Base-by-base conservation (phyloP, 2,113 vertebrate species). In the Syngnathus typhle region DNA sequence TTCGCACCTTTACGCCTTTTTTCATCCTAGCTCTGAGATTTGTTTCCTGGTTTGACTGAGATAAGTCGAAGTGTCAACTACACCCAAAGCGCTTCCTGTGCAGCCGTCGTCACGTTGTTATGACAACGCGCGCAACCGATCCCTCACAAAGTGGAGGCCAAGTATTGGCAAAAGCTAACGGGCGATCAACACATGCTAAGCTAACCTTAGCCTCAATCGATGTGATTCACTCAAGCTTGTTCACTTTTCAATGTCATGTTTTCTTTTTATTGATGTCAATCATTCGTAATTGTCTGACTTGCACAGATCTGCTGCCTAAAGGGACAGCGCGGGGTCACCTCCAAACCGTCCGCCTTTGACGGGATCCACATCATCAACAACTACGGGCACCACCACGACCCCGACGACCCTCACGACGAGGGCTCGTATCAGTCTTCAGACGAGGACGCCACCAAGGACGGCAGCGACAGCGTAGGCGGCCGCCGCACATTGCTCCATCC, bases 281-380 rank as follows among this genome's bases (percentile, higher is more conserved):
- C 27, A 32, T 32, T 32, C 27, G 3, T 32, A 15, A 44, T 44
- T 23, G 11, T 43, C n/a, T 62, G 11, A 6, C 23, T 3, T 3
- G 11, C 65, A 85, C 93, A 98, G 96, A 90, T 98, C 75, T 90
- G 89, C 82, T 97, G 93, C 84, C 89, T 98, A 84, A 95, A 94
- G 91, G 93, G 93, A 66, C 93, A 92, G 92, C 94, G 86, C 88
- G 82, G 67, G 69, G 84, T 93, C 87, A 82, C 87, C 88, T 82
- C 85, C 88, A 81, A 75, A 88, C 93, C 90, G 78, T 82, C 89
- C 87, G 83, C 87, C 85, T 98, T 96, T 95, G 96, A 99, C 80
- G 92, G 95, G 77, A 94, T 98, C 90, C 96, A 98, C 88, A 94
- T 99, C 46, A 91, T 98, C 87, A 97, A 90, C 87, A 96, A 99